Evolutionary conservation across 2,888 invertebrate species (phyloP).

Genomic region (Halocaridina rubra): DNA sequence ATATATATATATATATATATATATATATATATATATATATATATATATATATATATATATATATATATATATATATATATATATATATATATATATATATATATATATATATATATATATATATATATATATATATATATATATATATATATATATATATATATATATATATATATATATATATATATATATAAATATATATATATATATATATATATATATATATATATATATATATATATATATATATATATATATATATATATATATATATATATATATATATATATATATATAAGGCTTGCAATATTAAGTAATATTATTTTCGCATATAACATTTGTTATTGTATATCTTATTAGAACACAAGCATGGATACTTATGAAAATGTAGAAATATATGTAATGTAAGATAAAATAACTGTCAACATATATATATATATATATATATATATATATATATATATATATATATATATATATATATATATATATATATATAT

Average conservation of each 20-base stretch:
- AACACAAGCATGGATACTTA: not conserved
- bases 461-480: slow-evolving; percentile 2
- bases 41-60: not conserved
- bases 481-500: slow-evolving; percentile 1
- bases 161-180: not conserved
- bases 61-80: not conserved
- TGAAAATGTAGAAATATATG: not conserved
- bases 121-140: not conserved
- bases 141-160: not conserved
- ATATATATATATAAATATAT: not conserved
- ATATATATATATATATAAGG: slow-evolving; percentile 2
- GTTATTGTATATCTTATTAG: not conserved
- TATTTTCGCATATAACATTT: not conserved
- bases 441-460: slow-evolving; percentile 11
- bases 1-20: not conserved
- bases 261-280: not conserved
- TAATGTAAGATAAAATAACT: not conserved
- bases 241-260: not conserved
- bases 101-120: slow-evolving; percentile 7
- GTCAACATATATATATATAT: not conserved
- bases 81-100: not conserved
- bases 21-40: not conserved
- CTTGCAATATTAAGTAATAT: not conserved
- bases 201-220: not conserved
- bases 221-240: not conserved